Base-by-base conservation (phyloP, 2,888 invertebrate genomes). In the Cheilosia impressa region DNA sequence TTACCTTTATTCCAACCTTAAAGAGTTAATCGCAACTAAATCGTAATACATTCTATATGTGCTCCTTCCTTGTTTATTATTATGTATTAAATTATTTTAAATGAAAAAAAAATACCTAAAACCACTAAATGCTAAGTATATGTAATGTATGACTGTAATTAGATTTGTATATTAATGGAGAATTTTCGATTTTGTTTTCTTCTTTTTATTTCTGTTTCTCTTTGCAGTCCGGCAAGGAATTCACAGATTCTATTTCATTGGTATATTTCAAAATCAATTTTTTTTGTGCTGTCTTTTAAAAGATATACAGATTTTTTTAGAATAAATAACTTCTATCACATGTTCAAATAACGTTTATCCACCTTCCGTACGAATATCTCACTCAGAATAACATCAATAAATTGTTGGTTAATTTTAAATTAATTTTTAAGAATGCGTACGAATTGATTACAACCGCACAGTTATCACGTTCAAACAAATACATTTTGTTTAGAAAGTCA, bases 171-270 rank as follows among this genome's bases (percentile, higher is more conserved):
- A 79, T 60, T 82, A 81, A 66, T 87, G 78, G 79, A 63, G 72
- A 71, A 50, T 68, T 87, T 72, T 83, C 57, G 17, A 55, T 58
- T 82, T 66, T 58, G 53, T 60, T 72, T 83, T 66, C 27, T 57
- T 47, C 19, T 47, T 10, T 53, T 52, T 69, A 27, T 72, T 80
- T 65, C 41, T 75, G 58, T 88, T 85, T 90, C 89, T 91, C 90
- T 90, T 91, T 91, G 89, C 92, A 92, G 92, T 92, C 90, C 92
- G 92, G 89, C 92, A 92, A 92, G 92, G 92, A 92, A 90, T 91
- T 90, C 92, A 92, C 92, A 92, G 92, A 92, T 92, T 92, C 91
- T 92, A 92, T 92, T 91, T 91, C 88, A 92, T 92, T 91, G 92
- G 92, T 92, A 92, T 90, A 87, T 71, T 73, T 62, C 53, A 58